phyloP scores from a whole-genome alignment of 2,888 invertebrate genomes.

The Ormyrus pomaceus region DNA sequence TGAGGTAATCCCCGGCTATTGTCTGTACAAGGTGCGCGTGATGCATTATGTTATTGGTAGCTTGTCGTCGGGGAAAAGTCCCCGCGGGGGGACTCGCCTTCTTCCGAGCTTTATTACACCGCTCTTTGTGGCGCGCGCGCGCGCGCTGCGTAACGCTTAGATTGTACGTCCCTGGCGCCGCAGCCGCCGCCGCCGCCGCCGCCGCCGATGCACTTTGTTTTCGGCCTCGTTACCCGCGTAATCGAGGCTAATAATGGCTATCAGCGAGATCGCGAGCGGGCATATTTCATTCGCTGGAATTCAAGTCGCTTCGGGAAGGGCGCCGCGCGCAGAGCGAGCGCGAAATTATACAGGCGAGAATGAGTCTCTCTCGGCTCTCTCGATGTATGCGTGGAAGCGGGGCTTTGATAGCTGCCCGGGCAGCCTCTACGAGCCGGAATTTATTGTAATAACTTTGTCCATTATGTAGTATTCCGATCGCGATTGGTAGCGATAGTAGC shows the following conservation, averaged over 20 bases:
- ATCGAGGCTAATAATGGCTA: slow-evolving; percentile 36
- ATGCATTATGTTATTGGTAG: slow-evolving; percentile 74
- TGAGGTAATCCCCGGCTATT: slow-evolving; percentile 74
- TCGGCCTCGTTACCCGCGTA: slow-evolving; percentile 37
- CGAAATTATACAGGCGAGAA: no score
- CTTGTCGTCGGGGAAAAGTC: slow-evolving; percentile 45
- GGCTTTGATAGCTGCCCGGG: no score
- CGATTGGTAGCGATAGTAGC: no score
- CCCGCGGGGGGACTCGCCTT: neutral
- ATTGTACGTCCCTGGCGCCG: slow-evolving; percentile 14
- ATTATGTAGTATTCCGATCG: neutral
- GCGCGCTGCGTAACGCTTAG: slow-evolving; percentile 32
- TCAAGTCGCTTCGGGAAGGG: no score
- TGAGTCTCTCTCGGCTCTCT: no score
- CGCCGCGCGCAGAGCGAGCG: no score
- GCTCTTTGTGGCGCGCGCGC: no score
- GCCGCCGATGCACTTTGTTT: slow-evolving; percentile 33
- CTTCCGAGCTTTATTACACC: neutral
- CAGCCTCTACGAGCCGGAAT: no score
- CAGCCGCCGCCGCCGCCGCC: neutral
- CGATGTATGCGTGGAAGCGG: no score
- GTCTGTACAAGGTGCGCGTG: slow-evolving; percentile 71
- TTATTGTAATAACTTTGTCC: no score
- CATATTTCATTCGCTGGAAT: slow-evolving; percentile 1
- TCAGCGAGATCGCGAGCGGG: neutral